Conservation (phyloP, 2,797 vertebrate genomes). For the Sus cebifrons region DNA sequence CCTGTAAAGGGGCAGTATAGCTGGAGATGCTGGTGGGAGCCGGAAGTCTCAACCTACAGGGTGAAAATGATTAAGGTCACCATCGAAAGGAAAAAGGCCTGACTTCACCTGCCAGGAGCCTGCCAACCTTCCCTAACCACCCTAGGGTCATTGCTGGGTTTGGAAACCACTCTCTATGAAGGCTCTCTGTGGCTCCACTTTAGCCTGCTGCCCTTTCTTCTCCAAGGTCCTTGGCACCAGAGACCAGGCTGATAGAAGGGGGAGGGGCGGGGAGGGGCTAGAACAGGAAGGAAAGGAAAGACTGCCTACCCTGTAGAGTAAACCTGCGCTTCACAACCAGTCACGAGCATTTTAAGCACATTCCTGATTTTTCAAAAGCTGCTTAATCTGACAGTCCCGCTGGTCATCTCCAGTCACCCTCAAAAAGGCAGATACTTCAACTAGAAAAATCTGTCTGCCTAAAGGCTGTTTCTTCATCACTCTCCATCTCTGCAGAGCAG, state of each 20-base stretch:
- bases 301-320: conserved; percentile 8
- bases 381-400: conserved; percentile 59
- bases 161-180: conserved; percentile 46
- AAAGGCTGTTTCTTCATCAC: conserved; percentile 5
- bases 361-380: conserved; percentile 77
- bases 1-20: neutral
- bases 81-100: neutral
- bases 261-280: neutral
- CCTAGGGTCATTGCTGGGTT: neutral
- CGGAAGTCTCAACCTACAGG: neutral
- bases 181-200: conserved; percentile 41
- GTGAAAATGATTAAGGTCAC: neutral
- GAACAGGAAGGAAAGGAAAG: neutral
- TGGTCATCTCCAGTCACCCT: neutral
- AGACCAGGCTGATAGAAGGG: neutral
- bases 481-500: neutral
- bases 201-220: neutral
- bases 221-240: conserved; percentile 41
- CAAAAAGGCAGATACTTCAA: conserved; percentile 69
- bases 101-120: neutral
- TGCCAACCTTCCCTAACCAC: neutral
- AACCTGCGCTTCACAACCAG: neutral
- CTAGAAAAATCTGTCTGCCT: conserved; percentile 47
- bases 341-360: neutral
- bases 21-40: neutral